Evolutionary conservation across 2,888 invertebrate species (phyloP).

Genomic region (Pogonocherus hispidulus): DNA sequence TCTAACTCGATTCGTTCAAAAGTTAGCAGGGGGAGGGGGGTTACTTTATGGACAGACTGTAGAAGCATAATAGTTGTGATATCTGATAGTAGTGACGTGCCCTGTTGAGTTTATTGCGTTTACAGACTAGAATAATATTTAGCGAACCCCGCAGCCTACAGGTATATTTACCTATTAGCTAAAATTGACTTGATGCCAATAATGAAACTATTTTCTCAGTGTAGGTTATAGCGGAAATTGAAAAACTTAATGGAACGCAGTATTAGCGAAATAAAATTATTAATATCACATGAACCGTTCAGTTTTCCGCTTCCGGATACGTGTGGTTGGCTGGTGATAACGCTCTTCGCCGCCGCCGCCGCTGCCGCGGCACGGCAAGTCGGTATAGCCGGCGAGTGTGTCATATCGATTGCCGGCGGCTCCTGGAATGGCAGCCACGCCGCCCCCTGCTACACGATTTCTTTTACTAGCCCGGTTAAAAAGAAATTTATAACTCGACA

Average conservation of each 20-base stretch:
- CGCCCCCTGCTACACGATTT: conserved; percentile 1
- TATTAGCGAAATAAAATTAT: conserved; percentile 13
- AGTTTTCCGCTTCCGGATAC: conserved; percentile 37
- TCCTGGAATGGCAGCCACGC: conserved; percentile 5
- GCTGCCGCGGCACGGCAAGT: conserved; percentile 17
- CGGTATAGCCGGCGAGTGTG: conserved; percentile 20
- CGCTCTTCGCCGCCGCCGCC: conserved; percentile 1
- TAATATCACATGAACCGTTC: conserved; percentile 37
- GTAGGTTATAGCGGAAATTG: neutral
- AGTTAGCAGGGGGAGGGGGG: no score
- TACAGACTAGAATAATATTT: no score
- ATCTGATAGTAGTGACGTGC: no score
- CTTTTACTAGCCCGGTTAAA: neutral
- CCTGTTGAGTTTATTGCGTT: no score
- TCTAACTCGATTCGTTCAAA: no score
- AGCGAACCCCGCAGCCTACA: no score
- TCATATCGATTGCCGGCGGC: conserved; percentile 29
- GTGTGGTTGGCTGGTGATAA: conserved; percentile 42
- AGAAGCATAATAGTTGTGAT: no score
- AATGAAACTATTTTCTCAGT: neutral
- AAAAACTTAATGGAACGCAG: conserved; percentile 7
- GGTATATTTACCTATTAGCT: no score
- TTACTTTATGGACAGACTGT: no score
- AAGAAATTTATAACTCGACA: no score
- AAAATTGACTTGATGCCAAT: neutral